Conservation (phyloP, 1,140 invertebrate species). For the Ceratosolen fusciceps region DNA sequence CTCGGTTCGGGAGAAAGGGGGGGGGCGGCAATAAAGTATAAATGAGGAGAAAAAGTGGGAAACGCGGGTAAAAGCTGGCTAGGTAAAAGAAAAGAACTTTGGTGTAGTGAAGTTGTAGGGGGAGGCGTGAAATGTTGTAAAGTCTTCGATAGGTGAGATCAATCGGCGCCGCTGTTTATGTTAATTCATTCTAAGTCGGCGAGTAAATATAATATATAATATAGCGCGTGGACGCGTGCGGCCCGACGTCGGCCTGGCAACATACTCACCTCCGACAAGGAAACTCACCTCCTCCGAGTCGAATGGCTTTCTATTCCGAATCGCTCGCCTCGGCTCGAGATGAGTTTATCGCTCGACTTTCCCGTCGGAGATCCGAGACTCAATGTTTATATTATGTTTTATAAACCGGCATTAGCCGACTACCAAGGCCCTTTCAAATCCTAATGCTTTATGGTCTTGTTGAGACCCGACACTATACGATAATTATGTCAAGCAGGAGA, state of each 20-base stretch:
- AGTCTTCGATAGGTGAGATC: not conserved
- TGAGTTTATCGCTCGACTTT: conserved; percentile 3
- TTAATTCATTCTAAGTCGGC: conserved; percentile 42
- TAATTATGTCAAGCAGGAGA: too few species aligned
- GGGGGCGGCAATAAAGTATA: not conserved
- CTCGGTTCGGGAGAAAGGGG: too few species aligned
- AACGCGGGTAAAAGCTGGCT: not conserved
- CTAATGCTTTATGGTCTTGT: too few species aligned
- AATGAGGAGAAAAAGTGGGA: not conserved
- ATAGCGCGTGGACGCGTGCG: not conserved
- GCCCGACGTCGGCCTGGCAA: too few species aligned
- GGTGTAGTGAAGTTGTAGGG: too few species aligned
- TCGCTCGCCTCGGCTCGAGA: not conserved
- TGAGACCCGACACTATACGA: too few species aligned
- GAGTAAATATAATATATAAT: conserved; percentile 31
- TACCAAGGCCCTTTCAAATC: too few species aligned
- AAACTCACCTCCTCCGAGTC: too few species aligned
- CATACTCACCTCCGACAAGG: too few species aligned
- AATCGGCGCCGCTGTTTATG: conserved; percentile 39
- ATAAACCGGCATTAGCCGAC: not conserved
- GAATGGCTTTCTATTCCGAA: not conserved
- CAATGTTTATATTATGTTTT: not conserved
- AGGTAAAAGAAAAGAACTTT: conserved; percentile 6
- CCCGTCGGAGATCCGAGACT: not conserved
- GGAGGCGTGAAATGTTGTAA: not conserved